A percentile compares a stretch with the other conserved stretches of the same genome.
Conservation (phyloP, 1,140 invertebrate genomes). For the Habropoda laboriosa region DNA sequence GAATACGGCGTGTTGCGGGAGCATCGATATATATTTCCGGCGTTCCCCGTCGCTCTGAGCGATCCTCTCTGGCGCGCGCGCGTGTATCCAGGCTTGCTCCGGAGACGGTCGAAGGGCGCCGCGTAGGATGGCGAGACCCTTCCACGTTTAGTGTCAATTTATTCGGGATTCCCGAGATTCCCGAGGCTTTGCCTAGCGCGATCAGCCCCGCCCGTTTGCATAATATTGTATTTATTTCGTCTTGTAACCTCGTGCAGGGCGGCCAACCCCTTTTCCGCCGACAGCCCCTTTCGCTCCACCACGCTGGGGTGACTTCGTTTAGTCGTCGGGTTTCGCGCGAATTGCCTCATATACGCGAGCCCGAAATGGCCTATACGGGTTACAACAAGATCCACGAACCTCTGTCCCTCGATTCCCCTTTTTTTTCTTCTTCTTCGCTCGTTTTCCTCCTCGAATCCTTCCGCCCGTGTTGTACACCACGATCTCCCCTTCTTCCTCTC, state of each 20-base stretch:
- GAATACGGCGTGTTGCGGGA: slow-evolving; percentile 69
- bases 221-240: slow-evolving; percentile 82
- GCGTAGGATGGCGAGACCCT: slow-evolving; percentile 51
- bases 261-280: slow-evolving; percentile 31
- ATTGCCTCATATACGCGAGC: slow-evolving; percentile 65
- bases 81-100: too few species aligned
- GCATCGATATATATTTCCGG: slow-evolving; percentile 68
- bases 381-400: slow-evolving; percentile 68
- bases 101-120: slow-evolving; percentile 34
- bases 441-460: background rate
- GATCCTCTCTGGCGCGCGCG: slow-evolving; percentile 44
- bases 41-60: slow-evolving; percentile 42
- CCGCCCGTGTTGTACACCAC: background rate
- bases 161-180: slow-evolving; percentile 81
- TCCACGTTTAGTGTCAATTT: slow-evolving; percentile 81
- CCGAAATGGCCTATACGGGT: slow-evolving; percentile 76
- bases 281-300: background rate
- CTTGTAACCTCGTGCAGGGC: slow-evolving; percentile 75
- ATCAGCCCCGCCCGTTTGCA: slow-evolving; percentile 79
- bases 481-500: too few species aligned
- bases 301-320: slow-evolving; percentile 58
- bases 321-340: slow-evolving; percentile 58
- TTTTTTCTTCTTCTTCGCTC: background rate
- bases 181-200: slow-evolving; percentile 70
- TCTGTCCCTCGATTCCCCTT: background rate